Evolutionary conservation across 2,888 invertebrate genomes (phyloP).

Genomic region (Callyntrura sp.): DNA sequence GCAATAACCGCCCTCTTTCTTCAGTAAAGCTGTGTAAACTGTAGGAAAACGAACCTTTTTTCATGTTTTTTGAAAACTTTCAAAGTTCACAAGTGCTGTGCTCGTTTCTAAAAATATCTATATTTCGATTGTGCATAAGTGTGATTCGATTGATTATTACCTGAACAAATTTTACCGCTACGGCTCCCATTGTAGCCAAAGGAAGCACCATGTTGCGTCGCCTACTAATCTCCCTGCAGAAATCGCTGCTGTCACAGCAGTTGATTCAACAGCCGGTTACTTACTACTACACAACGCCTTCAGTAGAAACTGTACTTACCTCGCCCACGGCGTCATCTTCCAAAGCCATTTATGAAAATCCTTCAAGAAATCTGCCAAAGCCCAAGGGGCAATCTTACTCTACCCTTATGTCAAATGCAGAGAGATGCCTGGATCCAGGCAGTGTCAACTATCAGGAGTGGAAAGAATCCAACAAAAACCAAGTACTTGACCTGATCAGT

Average conservation of each 20-base stretch:
- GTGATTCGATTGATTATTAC: too few species aligned
- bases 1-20: neutral
- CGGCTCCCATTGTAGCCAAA: neutral
- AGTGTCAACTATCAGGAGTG: slow-evolving; percentile 63
- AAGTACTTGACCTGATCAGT: slow-evolving; percentile 69
- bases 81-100: neutral
- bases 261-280: slow-evolving; percentile 67
- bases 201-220: slow-evolving; percentile 64
- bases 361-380: slow-evolving; percentile 69
- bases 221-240: slow-evolving; percentile 64
- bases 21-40: neutral
- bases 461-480: slow-evolving; percentile 55
- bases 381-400: slow-evolving; percentile 72
- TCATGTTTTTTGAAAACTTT: neutral
- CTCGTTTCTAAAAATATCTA: neutral
- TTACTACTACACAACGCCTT: slow-evolving; percentile 70
- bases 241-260: slow-evolving; percentile 64
- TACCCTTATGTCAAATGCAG: slow-evolving; percentile 68
- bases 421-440: slow-evolving; percentile 63
- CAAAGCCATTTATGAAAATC: slow-evolving; percentile 65
- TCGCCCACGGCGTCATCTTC: slow-evolving; percentile 52
- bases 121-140: too few species aligned
- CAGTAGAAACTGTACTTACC: slow-evolving; percentile 51
- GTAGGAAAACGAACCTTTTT: neutral
- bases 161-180: too few species aligned